Base-by-base conservation (phyloP, 2,797 vertebrate species). In the Etheostoma perlongum region DNA sequence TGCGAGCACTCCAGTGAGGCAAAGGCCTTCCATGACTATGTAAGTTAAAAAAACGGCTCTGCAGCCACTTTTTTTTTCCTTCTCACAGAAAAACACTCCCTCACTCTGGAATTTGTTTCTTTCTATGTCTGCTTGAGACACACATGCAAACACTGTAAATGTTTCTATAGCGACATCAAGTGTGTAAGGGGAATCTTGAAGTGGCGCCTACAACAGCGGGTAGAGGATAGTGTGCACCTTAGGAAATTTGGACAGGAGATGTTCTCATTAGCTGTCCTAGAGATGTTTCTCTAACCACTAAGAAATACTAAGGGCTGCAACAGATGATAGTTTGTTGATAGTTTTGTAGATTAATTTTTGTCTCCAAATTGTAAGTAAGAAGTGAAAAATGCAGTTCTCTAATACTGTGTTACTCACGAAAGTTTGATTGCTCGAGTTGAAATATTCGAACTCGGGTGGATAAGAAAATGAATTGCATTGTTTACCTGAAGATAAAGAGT, bases 11-110 rank as follows among this genome's bases (percentile, higher is more conserved):
- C 97, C 72, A 97, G 96, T 3, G 97, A 98, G 91, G 96, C 96
- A 82, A 98, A 98, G 93, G 96, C 96, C 84, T 99, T 99, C 95
- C 97, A 97, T 59, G 97, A 98, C 94, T 98, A 98, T 5, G 97
- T 98, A 95, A 98, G 97, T 97, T 23, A 23, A 52, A 84, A 71
- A 18, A 42, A 63, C 36, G 1, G 14, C 66, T 57, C 62, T 71
- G 10, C 58, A 46, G 44, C 23, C 30, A 21, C 44, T 62, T 70
- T 7, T 33, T 33, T 4, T 64, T 72, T 18, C 44, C 21, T 59
- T 46, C 33, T 25, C 9, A 47, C 25, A 47, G 21, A 40, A 21
- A 60, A 52, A 6, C 14, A 15, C 48, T 52, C 42, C 36, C 51
- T 62, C 23, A 6, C n/a, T 25, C 11, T 64, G 27, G 23, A 36